phyloP scores from a whole-genome alignment of 2,888 invertebrate species.

The Cataglyphis cursor region DNA sequence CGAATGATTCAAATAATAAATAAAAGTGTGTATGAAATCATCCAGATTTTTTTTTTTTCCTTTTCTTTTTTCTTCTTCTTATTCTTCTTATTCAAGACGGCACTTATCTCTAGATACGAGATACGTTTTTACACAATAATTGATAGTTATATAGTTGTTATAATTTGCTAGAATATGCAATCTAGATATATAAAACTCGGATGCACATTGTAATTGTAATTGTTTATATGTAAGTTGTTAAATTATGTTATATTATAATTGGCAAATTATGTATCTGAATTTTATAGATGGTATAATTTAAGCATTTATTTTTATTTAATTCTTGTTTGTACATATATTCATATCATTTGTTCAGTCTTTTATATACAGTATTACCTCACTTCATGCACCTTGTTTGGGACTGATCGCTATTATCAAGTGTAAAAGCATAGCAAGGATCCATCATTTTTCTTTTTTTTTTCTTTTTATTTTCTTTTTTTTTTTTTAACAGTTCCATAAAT shows the following conservation, averaged over 20 bases:
- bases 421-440: not conserved
- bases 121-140: slow-evolving; percentile 1
- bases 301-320: slow-evolving; percentile 25
- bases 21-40: not conserved
- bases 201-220: not conserved
- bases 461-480: not conserved
- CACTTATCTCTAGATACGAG: not conserved
- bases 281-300: slow-evolving; percentile 63
- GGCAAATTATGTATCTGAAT: not conserved
- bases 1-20: not conserved
- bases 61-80: too few relatives aligned
- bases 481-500: not conserved
- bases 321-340: slow-evolving; percentile 29
- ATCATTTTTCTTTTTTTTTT: too few relatives aligned
- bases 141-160: not conserved
- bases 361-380: slow-evolving; percentile 21
- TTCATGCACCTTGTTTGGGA: not conserved
- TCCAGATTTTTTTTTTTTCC: slow-evolving; percentile 9
- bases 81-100: too few relatives aligned
- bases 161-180: slow-evolving; percentile 13
- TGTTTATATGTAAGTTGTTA: not conserved
- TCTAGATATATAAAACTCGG: slow-evolving; percentile 6
- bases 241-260: not conserved
- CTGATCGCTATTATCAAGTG: not conserved
- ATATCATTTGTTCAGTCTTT: slow-evolving; percentile 29